These are phyloP conservation scores for Smutsia temminckii DNA, from an alignment of 2,797 vertebrate species.

Conservation along the genomic window DNA sequence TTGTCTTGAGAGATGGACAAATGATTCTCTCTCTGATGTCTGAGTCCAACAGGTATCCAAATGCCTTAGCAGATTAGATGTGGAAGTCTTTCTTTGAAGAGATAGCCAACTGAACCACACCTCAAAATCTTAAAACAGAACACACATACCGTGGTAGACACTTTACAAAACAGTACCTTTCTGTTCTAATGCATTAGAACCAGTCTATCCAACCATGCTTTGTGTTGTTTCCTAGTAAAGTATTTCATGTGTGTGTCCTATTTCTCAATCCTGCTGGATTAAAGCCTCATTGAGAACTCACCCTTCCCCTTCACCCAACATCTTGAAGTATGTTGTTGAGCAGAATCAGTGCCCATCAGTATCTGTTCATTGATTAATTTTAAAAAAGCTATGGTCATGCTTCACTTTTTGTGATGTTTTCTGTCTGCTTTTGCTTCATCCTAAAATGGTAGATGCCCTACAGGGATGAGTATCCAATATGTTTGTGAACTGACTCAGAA, in stretches of 20 bases:
- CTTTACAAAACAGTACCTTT: background rate
- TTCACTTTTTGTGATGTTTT: background rate
- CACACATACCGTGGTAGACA: background rate
- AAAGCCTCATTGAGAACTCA: background rate
- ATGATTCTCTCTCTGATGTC: background rate
- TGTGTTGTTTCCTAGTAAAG: background rate
- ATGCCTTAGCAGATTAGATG: conserved; percentile 18
- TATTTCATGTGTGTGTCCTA: background rate
- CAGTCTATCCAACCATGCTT: background rate
- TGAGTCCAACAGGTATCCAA: background rate
- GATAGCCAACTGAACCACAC: background rate
- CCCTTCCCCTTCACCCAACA: background rate
- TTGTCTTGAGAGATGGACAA: background rate
- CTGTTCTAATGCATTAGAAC: background rate
- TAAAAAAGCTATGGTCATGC: background rate
- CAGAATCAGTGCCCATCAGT: background rate
- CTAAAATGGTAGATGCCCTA: background rate
- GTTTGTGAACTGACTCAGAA: background rate
- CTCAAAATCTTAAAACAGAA: background rate
- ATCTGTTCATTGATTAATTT: background rate
- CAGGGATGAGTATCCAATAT: background rate
- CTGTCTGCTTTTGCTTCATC: background rate
- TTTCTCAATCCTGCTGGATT: background rate
- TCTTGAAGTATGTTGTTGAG: background rate
- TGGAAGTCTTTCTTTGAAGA: conserved; percentile 40